Evolutionary conservation across 2,797 vertebrate genomes (phyloP).

Genomic region (Chelmon rostratus): DNA sequence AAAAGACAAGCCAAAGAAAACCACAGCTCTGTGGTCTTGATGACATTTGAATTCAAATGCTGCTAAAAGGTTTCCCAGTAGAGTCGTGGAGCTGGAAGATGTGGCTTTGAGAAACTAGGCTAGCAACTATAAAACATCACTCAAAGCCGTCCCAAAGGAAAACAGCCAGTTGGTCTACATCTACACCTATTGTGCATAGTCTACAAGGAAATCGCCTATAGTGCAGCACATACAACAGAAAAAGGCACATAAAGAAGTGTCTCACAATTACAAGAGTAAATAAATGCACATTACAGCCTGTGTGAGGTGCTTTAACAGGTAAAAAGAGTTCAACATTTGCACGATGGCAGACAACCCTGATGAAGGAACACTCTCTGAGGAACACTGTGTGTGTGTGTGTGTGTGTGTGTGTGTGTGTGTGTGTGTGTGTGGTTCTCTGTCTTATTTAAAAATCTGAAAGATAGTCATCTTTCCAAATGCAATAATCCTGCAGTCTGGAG

Average conservation of each 20-base stretch:
- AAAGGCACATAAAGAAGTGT: slow-evolving; percentile 11
- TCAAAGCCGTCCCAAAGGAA: slow-evolving; percentile 43
- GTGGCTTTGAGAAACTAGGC: slow-evolving; percentile 63
- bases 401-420: background rate
- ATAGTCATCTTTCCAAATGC: background rate
- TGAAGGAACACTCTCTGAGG: background rate
- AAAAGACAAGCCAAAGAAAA: slow-evolving; percentile 19
- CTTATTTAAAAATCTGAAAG: slow-evolving; percentile 29
- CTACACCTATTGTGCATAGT: slow-evolving; percentile 10
- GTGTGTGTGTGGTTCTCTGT: background rate
- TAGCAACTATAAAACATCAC: slow-evolving; percentile 46
- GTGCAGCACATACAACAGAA: slow-evolving; percentile 6
- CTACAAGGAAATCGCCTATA: slow-evolving; percentile 21
- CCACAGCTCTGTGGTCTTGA: background rate
- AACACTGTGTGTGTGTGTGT: background rate
- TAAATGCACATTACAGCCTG: slow-evolving; percentile 3
- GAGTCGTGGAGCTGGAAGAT: slow-evolving; percentile 34
- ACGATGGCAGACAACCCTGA: background rate
- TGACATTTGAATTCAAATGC: slow-evolving; percentile 29
- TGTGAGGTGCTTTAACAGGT: slow-evolving; percentile 5
- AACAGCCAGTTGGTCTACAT: slow-evolving; percentile 27
- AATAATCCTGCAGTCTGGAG: slow-evolving; percentile 12
- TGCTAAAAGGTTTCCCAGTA: slow-evolving; percentile 28
- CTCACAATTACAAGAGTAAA: slow-evolving; percentile 34
- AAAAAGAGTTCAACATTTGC: slow-evolving; percentile 8